A percentile compares a stretch with the other conserved stretches of the same genome.
Conservation (phyloP, 2,888 invertebrate species). For the Drosophila paramelanica region DNA sequence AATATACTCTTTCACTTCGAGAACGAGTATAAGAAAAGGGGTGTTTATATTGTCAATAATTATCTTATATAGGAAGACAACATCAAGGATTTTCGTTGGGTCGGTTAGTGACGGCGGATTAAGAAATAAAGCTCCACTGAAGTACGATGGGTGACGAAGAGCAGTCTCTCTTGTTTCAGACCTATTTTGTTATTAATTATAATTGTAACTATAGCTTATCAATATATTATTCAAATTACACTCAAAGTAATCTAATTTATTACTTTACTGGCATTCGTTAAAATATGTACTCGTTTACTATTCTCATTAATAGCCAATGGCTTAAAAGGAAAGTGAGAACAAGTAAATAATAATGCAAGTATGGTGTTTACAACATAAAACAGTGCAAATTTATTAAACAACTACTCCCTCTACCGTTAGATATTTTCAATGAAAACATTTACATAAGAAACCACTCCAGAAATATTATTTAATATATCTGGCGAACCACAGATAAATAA, state of each 20-base stretch:
- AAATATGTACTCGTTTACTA: not conserved
- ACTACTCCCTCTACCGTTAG: slow-evolving; percentile 2
- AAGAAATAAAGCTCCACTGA: too few species aligned
- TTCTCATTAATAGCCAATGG: slow-evolving; percentile 20
- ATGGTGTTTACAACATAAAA: slow-evolving; percentile 1
- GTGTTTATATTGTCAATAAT: too few species aligned
- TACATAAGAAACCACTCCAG: slow-evolving; percentile 9
- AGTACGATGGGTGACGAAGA: too few species aligned
- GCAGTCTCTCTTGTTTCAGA: too few species aligned
- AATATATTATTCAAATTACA: slow-evolving; percentile 1
- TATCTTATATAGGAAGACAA: too few species aligned
- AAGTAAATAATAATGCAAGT: not conserved
- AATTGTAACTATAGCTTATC: too few species aligned
- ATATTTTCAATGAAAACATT: slow-evolving; percentile 17
- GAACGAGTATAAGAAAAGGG: too few species aligned
- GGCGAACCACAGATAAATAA: not conserved
- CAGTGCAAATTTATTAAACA: not conserved
- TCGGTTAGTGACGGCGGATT: too few species aligned
- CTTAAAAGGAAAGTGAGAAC: slow-evolving; percentile 1
- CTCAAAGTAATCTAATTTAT: not conserved
- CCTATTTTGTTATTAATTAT: too few species aligned
- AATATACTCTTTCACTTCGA: too few species aligned
- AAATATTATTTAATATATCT: not conserved
- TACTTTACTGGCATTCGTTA: not conserved
- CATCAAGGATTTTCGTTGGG: too few species aligned